A percentile compares a stretch with the other conserved stretches of the same genome.
These are phyloP conservation scores for Ernsta delagoae DNA, from an alignment of 2,888 invertebrate species.

Conservation along the genomic window DNA sequence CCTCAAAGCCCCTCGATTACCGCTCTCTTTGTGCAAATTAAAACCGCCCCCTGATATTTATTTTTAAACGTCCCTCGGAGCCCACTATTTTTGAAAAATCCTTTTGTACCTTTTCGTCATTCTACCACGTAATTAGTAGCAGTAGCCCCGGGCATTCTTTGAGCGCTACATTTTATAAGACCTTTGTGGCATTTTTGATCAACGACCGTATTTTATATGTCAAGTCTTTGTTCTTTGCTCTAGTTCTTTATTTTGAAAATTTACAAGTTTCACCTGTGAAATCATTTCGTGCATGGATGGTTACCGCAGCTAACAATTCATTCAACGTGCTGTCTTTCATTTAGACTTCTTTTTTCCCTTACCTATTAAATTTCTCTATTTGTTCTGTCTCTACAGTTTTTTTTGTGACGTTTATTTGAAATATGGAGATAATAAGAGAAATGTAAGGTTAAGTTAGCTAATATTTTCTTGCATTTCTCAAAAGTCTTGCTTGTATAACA, in stretches of 20 bases:
- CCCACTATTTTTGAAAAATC: conserved; percentile 45
- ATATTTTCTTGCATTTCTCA: no score
- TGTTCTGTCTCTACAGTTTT: no score
- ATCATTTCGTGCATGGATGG: neutral
- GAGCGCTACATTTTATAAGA: conserved; percentile 43
- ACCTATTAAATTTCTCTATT: no score
- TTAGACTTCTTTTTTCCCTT: no score
- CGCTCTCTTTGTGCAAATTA: conserved; percentile 54
- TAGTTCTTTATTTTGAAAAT: neutral
- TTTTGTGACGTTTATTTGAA: no score
- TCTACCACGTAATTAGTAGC: conserved; percentile 57
- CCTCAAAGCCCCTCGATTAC: conserved; percentile 37
- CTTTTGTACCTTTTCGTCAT: conserved; percentile 46
- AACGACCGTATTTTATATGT: conserved; percentile 20
- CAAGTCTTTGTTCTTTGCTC: conserved; percentile 13
- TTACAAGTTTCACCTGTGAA: neutral
- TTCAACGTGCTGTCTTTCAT: neutral
- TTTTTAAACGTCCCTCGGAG: conserved; percentile 54
- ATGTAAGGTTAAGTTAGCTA: no score
- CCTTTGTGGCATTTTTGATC: conserved; percentile 39
- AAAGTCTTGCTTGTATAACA: no score
- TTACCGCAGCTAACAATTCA: neutral
- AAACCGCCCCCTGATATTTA: conserved; percentile 63
- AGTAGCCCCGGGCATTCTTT: conserved; percentile 42
- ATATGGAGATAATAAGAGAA: no score